phyloP scores from a whole-genome alignment of 1,140 invertebrate species.

The Popillia japonica region DNA sequence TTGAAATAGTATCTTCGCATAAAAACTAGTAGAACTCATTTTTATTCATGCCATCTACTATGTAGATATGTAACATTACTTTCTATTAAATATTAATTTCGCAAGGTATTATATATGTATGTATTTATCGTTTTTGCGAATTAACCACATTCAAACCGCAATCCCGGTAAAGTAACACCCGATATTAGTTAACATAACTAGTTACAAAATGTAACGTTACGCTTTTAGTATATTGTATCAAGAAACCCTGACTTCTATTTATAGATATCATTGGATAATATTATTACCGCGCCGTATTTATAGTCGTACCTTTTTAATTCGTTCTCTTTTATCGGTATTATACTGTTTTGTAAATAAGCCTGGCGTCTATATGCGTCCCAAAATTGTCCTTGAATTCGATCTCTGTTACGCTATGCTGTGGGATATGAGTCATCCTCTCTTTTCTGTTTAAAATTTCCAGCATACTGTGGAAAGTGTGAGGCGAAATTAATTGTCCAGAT shows the following conservation, averaged over 20 bases:
- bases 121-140: slow-evolving; percentile 4
- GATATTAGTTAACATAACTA: slow-evolving; percentile 1
- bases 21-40: background rate
- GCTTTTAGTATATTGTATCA: background rate
- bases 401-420: background rate
- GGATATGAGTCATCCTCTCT: background rate
- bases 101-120: background rate
- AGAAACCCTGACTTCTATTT: background rate
- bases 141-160: slow-evolving; percentile 1
- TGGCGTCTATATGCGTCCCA: background rate
- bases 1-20: slow-evolving; percentile 1
- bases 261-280: slow-evolving; percentile 8
- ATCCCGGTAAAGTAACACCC: background rate
- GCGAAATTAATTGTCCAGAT: background rate
- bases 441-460: background rate
- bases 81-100: slow-evolving; percentile 13
- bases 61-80: background rate
- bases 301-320: background rate
- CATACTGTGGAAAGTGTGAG: background rate
- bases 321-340: background rate
- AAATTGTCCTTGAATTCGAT: slow-evolving; percentile 6
- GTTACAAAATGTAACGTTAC: background rate
- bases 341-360: slow-evolving; percentile 1
- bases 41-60: background rate
- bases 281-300: background rate